Percentiles rank a stretch among this genome's conserved stretches.
Evolutionary conservation across 2,113 vertebrate genomes (phyloP).

Genomic region (Antechinus flavipes): DNA sequence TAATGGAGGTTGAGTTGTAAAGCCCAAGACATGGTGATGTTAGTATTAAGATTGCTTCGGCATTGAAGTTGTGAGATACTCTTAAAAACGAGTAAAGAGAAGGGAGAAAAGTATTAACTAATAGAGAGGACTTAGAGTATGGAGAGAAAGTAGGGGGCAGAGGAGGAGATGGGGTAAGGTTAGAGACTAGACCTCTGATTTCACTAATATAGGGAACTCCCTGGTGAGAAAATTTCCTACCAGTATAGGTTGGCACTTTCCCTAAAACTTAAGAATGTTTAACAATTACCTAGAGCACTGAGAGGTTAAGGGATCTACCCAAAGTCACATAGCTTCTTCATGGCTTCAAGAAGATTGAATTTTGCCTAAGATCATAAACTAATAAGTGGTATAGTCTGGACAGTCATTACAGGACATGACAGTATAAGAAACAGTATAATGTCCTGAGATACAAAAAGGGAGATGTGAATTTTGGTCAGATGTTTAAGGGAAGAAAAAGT

Average conservation of each 20-base stretch:
- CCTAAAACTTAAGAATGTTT: background rate
- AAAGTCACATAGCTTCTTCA: background rate
- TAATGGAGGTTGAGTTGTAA: background rate
- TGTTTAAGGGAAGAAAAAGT: slow-evolving; percentile 21
- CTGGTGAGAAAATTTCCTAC: background rate
- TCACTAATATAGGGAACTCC: background rate
- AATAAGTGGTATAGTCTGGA: background rate
- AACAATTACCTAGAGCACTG: background rate
- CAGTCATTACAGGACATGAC: background rate
- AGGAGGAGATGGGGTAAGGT: background rate
- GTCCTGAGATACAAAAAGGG: background rate
- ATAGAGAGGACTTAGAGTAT: background rate
- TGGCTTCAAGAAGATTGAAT: background rate
- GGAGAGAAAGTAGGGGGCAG: background rate
- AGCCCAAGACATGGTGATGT: background rate
- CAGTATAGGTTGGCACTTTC: background rate
- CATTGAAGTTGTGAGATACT: background rate
- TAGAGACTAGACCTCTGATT: background rate
- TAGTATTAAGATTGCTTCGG: background rate
- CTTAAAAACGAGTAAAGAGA: background rate
- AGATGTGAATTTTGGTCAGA: background rate
- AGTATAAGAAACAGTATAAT: background rate
- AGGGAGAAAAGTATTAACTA: background rate
- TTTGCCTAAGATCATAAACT: background rate
- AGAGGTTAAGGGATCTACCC: background rate